phyloP scores from a whole-genome alignment of 37 sponge, comb jelly and placozoan species.

The Diacarnus erythraeanus region DNA sequence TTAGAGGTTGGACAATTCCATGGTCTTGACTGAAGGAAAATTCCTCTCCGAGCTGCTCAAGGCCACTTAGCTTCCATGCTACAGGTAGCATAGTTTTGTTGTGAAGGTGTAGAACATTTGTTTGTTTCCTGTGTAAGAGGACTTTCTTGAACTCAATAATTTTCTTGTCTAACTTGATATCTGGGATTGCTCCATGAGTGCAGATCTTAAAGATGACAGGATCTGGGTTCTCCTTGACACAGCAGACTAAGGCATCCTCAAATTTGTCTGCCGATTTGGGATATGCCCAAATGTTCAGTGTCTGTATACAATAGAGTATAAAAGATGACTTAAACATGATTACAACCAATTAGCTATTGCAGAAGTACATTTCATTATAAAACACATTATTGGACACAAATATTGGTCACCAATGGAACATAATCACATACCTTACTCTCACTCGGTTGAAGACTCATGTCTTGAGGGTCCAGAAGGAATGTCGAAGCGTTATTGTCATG shows the following conservation, averaged over 20 bases:
- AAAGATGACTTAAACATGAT: not conserved
- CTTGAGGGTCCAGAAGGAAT: constrained; percentile 89
- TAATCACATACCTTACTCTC: constrained; percentile 63
- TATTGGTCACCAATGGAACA: not conserved
- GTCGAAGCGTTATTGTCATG: constrained; percentile 83
- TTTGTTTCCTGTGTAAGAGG: constrained; percentile 89
- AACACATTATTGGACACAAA: not conserved
- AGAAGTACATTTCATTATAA: too few species aligned
- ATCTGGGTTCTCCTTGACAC: constrained; percentile 89
- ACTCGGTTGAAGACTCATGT: constrained; percentile 78
- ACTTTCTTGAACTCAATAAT: constrained; percentile 90
- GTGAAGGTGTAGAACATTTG: constrained; percentile 71
- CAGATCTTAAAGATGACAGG: constrained; percentile 75
- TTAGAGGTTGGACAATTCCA: constrained; percentile 88
- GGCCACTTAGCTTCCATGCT: constrained; percentile 90
- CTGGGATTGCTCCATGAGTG: constrained; percentile 89
- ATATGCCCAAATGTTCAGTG: constrained; percentile 91
- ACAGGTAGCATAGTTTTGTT: constrained; percentile 92
- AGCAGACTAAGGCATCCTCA: constrained; percentile 86
- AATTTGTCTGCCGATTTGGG: constrained; percentile 73
- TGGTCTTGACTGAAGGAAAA: constrained; percentile 92
- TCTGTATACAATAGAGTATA: constrained; percentile 19
- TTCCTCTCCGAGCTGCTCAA: constrained; percentile 88
- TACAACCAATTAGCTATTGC: too few species aligned
- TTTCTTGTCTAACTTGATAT: constrained; percentile 89